Percentiles rank a stretch among this genome's conserved stretches.
Conservation (phyloP, 2,113 vertebrate species). For the Scomber japonicus region DNA sequence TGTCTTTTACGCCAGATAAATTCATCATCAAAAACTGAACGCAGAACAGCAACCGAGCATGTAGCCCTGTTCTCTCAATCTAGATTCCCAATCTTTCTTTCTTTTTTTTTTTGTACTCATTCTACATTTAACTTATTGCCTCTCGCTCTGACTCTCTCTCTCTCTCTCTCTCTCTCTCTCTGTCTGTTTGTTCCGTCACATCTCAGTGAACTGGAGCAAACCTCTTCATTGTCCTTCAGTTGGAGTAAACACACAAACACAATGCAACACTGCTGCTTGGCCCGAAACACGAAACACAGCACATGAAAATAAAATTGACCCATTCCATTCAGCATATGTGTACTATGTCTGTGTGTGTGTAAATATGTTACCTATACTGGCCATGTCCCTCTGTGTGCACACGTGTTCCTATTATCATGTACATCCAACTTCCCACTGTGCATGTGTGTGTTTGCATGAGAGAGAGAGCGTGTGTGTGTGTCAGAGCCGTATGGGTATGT, state of each 20-base stretch:
- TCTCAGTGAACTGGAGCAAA: conserved; percentile 77
- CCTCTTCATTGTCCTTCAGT: conserved; percentile 77
- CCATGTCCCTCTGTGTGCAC: conserved; percentile 33
- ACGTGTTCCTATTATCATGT: conserved; percentile 45
- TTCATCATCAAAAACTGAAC: conserved; percentile 74
- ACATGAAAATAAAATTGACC: conserved; percentile 59
- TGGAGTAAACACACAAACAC: conserved; percentile 74
- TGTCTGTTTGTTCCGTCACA: conserved; percentile 72
- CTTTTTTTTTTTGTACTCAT: conserved; percentile 15
- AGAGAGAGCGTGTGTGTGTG: conserved; percentile 18
- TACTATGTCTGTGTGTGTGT: conserved; percentile 20
- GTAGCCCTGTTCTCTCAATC: conserved; percentile 58
- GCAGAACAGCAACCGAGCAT: conserved; percentile 64
- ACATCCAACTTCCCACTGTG: conserved; percentile 51
- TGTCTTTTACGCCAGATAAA: conserved; percentile 74
- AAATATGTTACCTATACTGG: conserved; percentile 40
- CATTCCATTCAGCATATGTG: conserved; percentile 43
- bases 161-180: conserved; percentile 30
- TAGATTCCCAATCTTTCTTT: conserved; percentile 42
- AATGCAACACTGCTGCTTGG: conserved; percentile 42
- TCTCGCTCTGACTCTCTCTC: conserved; percentile 39
- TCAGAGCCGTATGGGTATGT: conserved; percentile 55
- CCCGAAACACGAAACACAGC: conserved; percentile 39
- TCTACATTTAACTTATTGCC: conserved; percentile 59
- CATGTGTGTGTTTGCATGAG: conserved; percentile 25